phyloP scores from a whole-genome alignment of 2,888 invertebrate genomes.

The Mesorhabditis belari region DNA sequence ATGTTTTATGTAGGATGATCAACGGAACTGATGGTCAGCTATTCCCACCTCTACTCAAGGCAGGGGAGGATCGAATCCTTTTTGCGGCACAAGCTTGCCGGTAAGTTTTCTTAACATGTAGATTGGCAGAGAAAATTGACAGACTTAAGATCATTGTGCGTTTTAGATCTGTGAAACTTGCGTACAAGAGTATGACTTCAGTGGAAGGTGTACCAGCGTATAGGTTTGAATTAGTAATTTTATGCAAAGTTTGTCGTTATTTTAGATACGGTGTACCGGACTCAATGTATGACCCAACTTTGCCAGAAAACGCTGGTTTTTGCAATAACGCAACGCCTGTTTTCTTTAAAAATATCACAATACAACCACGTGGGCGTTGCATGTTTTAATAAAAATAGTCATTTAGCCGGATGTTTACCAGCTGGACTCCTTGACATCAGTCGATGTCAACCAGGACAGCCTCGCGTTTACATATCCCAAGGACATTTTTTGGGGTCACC shows the following conservation, averaged over 20 bases:
- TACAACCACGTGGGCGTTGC: slow-evolving; percentile 29
- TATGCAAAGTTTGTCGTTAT: not conserved
- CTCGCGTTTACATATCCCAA: slow-evolving; percentile 44
- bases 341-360: slow-evolving; percentile 38
- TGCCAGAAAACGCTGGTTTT: slow-evolving; percentile 32
- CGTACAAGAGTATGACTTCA: slow-evolving; percentile 3
- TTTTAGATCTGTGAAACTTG: slow-evolving; percentile 4
- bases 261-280: slow-evolving; percentile 21
- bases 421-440: slow-evolving; percentile 46
- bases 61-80: slow-evolving; percentile 17
- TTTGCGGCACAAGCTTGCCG: slow-evolving; percentile 43
- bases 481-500: slow-evolving; percentile 44
- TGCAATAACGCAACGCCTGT: slow-evolving; percentile 39
- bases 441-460: slow-evolving; percentile 39
- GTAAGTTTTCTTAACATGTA: slow-evolving; percentile 8
- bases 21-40: slow-evolving; percentile 48
- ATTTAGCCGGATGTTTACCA: slow-evolving; percentile 39
- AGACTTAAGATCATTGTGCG: too few relatives aligned
- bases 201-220: slow-evolving; percentile 4
- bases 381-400: not conserved
- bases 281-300: slow-evolving; percentile 35
- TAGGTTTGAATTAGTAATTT: not conserved
- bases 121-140: not conserved
- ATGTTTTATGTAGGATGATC: too few relatives aligned
- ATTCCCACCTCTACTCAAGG: slow-evolving; percentile 36